A percentile compares a stretch with the other conserved stretches of the same genome.
These are phyloP conservation scores for Emydocephalus ijimae DNA, from an alignment of 2,113 vertebrate genomes.

Conservation along the genomic window DNA sequence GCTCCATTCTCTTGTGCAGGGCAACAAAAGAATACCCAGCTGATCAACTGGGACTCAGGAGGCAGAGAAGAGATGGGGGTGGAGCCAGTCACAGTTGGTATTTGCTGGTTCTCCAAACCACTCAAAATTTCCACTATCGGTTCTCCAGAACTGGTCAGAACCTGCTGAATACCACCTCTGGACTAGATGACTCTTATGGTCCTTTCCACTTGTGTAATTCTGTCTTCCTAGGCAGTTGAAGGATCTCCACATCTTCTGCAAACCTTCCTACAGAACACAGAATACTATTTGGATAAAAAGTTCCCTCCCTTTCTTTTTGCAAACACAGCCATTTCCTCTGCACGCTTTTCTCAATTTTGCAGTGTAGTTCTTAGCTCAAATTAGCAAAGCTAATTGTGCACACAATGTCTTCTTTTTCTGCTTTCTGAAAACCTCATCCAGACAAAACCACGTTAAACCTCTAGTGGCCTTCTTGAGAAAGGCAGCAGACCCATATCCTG, in stretches of 20 bases:
- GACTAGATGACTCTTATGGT: no score
- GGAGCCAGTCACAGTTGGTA: no score
- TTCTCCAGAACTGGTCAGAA: no score
- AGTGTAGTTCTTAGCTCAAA: not conserved
- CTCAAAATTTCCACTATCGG: no score
- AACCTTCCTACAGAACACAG: not conserved
- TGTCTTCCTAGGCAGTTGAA: not conserved
- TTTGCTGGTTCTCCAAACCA: no score
- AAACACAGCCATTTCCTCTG: not conserved
- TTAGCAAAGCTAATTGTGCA: not conserved
- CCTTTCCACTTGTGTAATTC: no score
- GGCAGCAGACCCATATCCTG: fast-evolving
- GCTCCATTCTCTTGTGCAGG: no score
- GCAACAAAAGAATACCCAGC: no score
- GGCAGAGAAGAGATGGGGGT: no score
- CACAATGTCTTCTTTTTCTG: not conserved
- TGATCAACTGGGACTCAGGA: no score
- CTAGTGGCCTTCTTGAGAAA: not conserved
- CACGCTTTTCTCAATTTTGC: not conserved
- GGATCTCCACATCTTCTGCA: not conserved
- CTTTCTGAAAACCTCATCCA: not conserved
- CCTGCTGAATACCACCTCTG: no score
- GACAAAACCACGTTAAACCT: not conserved
- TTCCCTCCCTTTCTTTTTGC: not conserved
- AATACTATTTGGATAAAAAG: not conserved